Conservation (phyloP, 2,113 vertebrate species). For the Etheostoma spectabile region DNA sequence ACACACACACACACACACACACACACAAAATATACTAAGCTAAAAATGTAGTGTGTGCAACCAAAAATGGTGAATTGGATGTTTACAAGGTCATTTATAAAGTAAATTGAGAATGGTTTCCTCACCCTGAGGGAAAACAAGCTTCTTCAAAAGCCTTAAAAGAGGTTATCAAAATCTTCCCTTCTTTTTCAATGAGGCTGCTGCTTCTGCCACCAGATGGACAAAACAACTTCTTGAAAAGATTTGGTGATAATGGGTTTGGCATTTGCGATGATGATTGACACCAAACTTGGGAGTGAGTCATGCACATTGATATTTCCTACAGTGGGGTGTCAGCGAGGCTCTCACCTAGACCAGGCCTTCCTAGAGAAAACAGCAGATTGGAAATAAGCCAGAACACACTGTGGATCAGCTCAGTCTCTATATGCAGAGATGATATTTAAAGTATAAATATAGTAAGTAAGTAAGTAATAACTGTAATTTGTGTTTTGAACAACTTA, state of each 20-base stretch:
- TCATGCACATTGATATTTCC: conserved; percentile 85
- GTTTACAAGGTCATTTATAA: conserved; percentile 60
- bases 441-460: conserved; percentile 44
- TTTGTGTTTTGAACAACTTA: conserved; percentile 1
- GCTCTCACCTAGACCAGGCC: conserved; percentile 63
- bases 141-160: conserved; percentile 48
- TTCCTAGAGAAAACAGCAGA: conserved; percentile 48
- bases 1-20: neutral
- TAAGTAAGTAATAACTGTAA: conserved; percentile 30
- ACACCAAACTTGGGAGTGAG: conserved; percentile 83
- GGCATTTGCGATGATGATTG: conserved; percentile 85
- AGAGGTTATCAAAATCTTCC: conserved; percentile 31
- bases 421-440: neutral
- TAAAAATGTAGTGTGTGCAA: conserved; percentile 5
- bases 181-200: conserved; percentile 58
- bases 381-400: conserved; percentile 36
- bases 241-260: conserved; percentile 82
- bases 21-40: neutral
- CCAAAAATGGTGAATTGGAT: conserved; percentile 32
- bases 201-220: conserved; percentile 67
- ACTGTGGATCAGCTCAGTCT: neutral
- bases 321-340: conserved; percentile 67
- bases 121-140: conserved; percentile 34
- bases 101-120: conserved; percentile 38
- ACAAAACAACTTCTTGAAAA: conserved; percentile 79